A percentile compares a stretch with the other conserved stretches of the same genome.
phyloP scores from a whole-genome alignment of 2,797 vertebrate species.

The Arremon aurantiirostris region DNA sequence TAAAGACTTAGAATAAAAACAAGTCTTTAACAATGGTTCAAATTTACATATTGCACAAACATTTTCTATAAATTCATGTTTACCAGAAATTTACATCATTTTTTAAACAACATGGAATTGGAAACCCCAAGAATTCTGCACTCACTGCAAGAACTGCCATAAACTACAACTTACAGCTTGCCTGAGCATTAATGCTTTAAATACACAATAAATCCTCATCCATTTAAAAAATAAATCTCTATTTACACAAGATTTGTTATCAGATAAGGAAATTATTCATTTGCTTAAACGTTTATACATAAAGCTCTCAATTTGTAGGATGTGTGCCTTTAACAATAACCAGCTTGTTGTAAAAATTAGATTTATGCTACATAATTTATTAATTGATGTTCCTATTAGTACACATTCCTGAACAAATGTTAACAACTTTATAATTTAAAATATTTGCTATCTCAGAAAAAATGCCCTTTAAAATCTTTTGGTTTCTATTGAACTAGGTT shows the following conservation, averaged over 20 bases:
- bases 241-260: not conserved
- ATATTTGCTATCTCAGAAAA: not conserved
- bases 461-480: not conserved
- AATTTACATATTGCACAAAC: not conserved
- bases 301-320: not conserved
- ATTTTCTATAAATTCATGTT: not conserved
- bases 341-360: not conserved
- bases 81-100: not conserved
- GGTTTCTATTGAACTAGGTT: not conserved
- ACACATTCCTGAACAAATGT: not conserved
- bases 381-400: not conserved
- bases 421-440: not conserved
- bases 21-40: not conserved
- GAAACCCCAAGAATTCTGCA: not conserved
- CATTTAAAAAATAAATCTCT: not conserved
- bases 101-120: not conserved
- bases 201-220: not conserved
- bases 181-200: not conserved
- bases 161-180: not conserved
- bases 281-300: not conserved
- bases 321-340: slow-evolving; percentile 6
- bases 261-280: not conserved
- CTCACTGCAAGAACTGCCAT: not conserved
- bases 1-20: not conserved
- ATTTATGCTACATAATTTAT: not conserved